Conservation (phyloP, 2,113 vertebrate genomes). For the Nematolebias whitei region DNA sequence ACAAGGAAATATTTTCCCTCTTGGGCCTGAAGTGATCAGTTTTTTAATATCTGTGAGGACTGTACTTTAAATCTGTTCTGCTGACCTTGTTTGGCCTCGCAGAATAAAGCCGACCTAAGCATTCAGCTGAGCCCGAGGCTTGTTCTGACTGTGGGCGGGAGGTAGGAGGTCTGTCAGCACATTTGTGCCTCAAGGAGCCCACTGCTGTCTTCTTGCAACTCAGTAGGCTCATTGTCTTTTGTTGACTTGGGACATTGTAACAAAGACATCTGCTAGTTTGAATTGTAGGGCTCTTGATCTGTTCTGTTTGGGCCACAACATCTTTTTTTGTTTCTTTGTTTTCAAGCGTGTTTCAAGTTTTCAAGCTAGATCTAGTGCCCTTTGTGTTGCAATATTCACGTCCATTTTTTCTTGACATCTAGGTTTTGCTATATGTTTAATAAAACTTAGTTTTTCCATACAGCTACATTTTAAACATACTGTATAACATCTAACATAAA, state of each 20-base stretch:
- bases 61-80: conserved; percentile 36
- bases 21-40: conserved; percentile 22
- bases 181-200: conserved; percentile 64
- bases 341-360: background rate
- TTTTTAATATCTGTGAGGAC: conserved; percentile 43
- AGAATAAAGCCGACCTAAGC: conserved; percentile 50
- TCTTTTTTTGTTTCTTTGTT: background rate
- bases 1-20: conserved; percentile 11
- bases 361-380: conserved; percentile 13
- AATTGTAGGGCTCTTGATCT: conserved; percentile 20
- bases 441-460: background rate
- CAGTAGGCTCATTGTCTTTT: conserved; percentile 67
- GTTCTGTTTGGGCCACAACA: conserved; percentile 3
- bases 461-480: too few species aligned
- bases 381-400: background rate
- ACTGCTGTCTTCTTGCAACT: conserved; percentile 45
- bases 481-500: too few species aligned
- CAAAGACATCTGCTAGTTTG: conserved; percentile 51
- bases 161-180: conserved; percentile 72
- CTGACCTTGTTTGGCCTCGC: conserved; percentile 58
- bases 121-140: conserved; percentile 55
- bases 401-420: too few species aligned
- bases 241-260: conserved; percentile 43
- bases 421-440: too few species aligned
- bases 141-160: conserved; percentile 63